These are phyloP conservation scores for Poecilia gillii DNA, from an alignment of 2,797 vertebrate genomes.

Conservation along the genomic window DNA sequence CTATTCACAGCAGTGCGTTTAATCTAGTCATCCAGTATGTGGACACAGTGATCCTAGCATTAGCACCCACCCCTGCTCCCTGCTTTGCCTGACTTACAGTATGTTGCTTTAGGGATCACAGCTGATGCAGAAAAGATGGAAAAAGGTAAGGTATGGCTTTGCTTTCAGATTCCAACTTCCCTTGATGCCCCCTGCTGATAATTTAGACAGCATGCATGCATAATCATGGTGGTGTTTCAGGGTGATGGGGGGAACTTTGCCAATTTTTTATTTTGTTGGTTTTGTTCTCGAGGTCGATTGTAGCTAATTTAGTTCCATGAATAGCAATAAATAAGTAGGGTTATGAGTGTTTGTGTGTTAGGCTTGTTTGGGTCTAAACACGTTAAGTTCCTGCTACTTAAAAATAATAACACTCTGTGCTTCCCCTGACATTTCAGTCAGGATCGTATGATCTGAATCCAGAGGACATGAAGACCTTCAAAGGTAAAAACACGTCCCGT, in stretches of 20 bases:
- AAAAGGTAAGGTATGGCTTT: slow-evolving; percentile 73
- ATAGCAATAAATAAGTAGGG: background rate
- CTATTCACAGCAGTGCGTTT: slow-evolving; percentile 3
- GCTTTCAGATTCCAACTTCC: slow-evolving; percentile 54
- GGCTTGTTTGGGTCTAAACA: slow-evolving; percentile 10
- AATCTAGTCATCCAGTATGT: slow-evolving; percentile 27
- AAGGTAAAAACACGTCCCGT: slow-evolving; percentile 73
- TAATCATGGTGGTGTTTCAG: slow-evolving; percentile 16
- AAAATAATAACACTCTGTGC: slow-evolving; percentile 17
- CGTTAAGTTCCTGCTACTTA: background rate
- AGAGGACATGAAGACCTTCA: slow-evolving; percentile 81
- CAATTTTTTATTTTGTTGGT: slow-evolving; percentile 19
- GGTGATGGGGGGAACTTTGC: slow-evolving; percentile 29
- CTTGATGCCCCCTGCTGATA: slow-evolving; percentile 23
- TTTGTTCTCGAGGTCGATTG: slow-evolving; percentile 22
- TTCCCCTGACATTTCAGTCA: slow-evolving; percentile 64
- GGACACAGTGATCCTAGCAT: slow-evolving; percentile 11
- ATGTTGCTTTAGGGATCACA: slow-evolving; percentile 74
- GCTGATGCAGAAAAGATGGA: slow-evolving; percentile 53
- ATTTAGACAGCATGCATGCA: slow-evolving; percentile 16
- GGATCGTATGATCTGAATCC: slow-evolving; percentile 76
- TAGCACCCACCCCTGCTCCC: slow-evolving; percentile 41
- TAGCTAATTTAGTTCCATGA: background rate
- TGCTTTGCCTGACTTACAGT: slow-evolving; percentile 74
- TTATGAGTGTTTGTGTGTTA: slow-evolving; percentile 3